A percentile compares a stretch with the other conserved stretches of the same genome.
Conservation (phyloP, 2,888 invertebrate species). For the Dyspetes luteomarginatus region DNA sequence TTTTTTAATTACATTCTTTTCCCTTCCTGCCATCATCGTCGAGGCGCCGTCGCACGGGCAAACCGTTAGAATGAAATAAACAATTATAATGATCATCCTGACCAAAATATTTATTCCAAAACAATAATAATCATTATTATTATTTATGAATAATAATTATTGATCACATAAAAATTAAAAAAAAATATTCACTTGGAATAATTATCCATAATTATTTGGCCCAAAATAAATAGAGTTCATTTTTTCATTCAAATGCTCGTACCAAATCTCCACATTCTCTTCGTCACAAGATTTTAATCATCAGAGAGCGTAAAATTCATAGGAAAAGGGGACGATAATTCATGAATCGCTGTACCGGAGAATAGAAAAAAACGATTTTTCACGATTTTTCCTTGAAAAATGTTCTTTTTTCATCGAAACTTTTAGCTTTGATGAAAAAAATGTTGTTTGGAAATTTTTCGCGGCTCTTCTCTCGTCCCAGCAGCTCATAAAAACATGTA, state of each 20-base stretch:
- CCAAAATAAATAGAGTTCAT: not conserved
- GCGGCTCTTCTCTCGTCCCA: constrained; percentile 3
- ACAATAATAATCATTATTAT: not conserved
- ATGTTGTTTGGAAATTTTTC: not conserved
- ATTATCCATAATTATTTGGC: not conserved
- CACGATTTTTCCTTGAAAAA: too few relatives aligned
- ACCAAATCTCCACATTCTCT: not conserved
- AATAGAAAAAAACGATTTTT: too few relatives aligned
- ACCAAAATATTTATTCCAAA: not conserved
- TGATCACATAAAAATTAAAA: not conserved
- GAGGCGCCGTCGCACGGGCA: constrained; percentile 6
- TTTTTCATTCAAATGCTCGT: not conserved
- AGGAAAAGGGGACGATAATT: too few relatives aligned
- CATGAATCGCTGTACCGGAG: too few relatives aligned
- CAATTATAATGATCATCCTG: not conserved
- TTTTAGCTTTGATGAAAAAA: too few relatives aligned
- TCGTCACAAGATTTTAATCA: too few relatives aligned
- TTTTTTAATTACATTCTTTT: constrained; percentile 27
- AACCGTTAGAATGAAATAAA: constrained; percentile 21
- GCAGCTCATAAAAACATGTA: constrained; percentile 25
- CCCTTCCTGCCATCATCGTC: not conserved
- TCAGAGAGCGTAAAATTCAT: too few relatives aligned
- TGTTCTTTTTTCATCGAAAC: too few relatives aligned
- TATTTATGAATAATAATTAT: not conserved
- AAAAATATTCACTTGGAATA: not conserved